Base-by-base conservation (phyloP, 1,140 invertebrate species). In the Hypothenemus hampei region DNA sequence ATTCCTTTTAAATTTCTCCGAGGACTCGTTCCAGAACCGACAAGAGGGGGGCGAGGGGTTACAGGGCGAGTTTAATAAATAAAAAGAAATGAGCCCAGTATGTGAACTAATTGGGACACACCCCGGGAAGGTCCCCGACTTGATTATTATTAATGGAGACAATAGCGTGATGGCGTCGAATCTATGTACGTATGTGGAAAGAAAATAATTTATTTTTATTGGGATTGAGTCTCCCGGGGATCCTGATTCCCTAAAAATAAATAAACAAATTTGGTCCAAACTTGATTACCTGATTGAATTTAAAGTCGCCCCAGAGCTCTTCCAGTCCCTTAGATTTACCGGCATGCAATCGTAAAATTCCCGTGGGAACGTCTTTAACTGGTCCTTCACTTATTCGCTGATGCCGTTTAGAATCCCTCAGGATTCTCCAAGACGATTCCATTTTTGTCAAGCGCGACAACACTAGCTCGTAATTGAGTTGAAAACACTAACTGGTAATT, bases 301-400 rank as follows among this genome's bases (percentile, higher is more conserved):
- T 65, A 35, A 61, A 63, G 31, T 65, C 63, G 16, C n/a, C n/a
- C n/a, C n/a, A n/a, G n/a, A n/a, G n/a, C n/a, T n/a, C n/a, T n/a
- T n/a, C n/a, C n/a, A 52, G 43, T 15, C 58, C 13, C 20, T 47
- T 53, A 15, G 52, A 45, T 53, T 57, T 63, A 18, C 51, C 49
- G 10, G 51, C 52, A 22, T 65, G 61, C 15, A 62, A 29, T 26
- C 63, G 40, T 21, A 65, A 51, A 4, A 65, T 65, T 41, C 63
- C 61, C 11, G 49, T 18, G 11, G 63, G 61, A 33, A 20, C 22
- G 10, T 50, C 47, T 8, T 50, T 50, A 26, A 40, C 29, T 22
- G 45, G 6, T 18, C 31, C 21, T 16, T 11, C 21, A 22, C 36
- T 39, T 39, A 22, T 23, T n/a, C n/a, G n/a, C 20, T 43, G 20